Base-by-base conservation (phyloP, 2,113 vertebrate species). In the Dromas ardeola region DNA sequence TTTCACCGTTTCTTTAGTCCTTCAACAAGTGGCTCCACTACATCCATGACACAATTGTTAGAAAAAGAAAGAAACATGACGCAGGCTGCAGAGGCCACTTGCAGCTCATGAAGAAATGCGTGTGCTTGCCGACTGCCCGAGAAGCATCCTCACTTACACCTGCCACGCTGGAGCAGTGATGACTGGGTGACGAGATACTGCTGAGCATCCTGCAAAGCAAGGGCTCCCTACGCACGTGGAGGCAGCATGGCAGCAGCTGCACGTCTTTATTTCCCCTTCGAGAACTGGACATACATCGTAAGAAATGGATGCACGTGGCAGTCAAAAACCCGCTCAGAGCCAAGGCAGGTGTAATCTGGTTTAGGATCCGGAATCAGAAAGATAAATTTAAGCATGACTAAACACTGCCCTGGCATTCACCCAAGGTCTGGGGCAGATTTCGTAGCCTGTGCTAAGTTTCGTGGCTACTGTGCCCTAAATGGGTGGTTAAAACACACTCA, bases 211-310 rank as follows among this genome's bases (percentile, higher is more conserved):
- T 42, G 45, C 0, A 0, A 45, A 62, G 11, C 55, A 42, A 45
- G 30, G 16, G 5, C 17, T 42, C 16, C 32, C 38, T 52, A 61
- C 0, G 1, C 32, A 16, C 0, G 0, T 59, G 32, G 34, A 58
- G 36, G 47, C 38, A 90, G 17, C 32, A 56, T 34, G 3, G 3
- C n/a, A 72, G 43, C 47, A 76, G 40, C 63, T 49, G 27, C 10
- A 9, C 4, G 6, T 34, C 56, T 38, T 59, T 43, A 42, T 49
- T 72, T 66, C 6, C 16, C 17, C 56, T 82, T 69, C 2, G 5
- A 83, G 32, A 65, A 42, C 52, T 36, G 34, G 36, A 21, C 2
- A 1, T 43, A 19, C 30, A 8, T 56, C 29, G 0, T 8, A 18
- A 53, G 61, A 82, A 86, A n/a, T 11, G 32, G 30, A 27, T 63